phyloP scores from a whole-genome alignment of 2,888 invertebrate genomes.

The Erynnis tages region DNA sequence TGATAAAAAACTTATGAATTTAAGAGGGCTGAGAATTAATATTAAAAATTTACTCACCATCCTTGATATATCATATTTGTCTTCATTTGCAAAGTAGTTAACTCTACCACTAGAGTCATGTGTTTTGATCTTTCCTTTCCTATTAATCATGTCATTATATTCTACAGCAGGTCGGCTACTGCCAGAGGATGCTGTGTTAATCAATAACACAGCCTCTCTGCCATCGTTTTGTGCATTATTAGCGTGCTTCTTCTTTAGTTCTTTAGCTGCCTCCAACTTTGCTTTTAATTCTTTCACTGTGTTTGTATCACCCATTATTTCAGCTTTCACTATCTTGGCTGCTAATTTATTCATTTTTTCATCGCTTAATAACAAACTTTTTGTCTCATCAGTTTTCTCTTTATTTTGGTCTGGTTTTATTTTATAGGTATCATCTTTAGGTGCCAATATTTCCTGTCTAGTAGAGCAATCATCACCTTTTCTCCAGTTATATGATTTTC shows the following conservation, averaged over 20 bases:
- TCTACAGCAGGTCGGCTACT: slow-evolving; percentile 84
- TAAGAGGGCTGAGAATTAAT: not conserved
- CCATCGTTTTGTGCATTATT: slow-evolving; percentile 36
- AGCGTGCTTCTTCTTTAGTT: slow-evolving; percentile 69
- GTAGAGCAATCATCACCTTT: slow-evolving; percentile 30
- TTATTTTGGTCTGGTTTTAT: slow-evolving; percentile 27
- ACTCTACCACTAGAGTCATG: slow-evolving; percentile 87
- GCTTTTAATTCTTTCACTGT: slow-evolving; percentile 86
- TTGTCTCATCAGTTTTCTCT: slow-evolving; percentile 29
- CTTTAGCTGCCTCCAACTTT: slow-evolving; percentile 87
- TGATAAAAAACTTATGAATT: not conserved
- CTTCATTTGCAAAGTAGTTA: slow-evolving; percentile 94
- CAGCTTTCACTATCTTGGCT: slow-evolving; percentile 95
- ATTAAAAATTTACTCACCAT: slow-evolving; percentile 83
- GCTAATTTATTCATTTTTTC: slow-evolving; percentile 94
- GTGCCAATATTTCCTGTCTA: not conserved
- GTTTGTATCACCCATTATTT: slow-evolving; percentile 92
- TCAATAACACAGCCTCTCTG: slow-evolving; percentile 83
- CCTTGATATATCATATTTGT: slow-evolving; percentile 90
- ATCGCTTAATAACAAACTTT: slow-evolving; percentile 82
- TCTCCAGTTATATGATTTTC: slow-evolving; percentile 48
- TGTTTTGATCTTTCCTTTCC: slow-evolving; percentile 82
- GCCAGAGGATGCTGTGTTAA: slow-evolving; percentile 85
- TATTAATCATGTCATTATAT: slow-evolving; percentile 63
- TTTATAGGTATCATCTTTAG: not conserved